Evolutionary conservation across 2,797 vertebrate species (phyloP).

Genomic region (Ceyx erithaca): DNA sequence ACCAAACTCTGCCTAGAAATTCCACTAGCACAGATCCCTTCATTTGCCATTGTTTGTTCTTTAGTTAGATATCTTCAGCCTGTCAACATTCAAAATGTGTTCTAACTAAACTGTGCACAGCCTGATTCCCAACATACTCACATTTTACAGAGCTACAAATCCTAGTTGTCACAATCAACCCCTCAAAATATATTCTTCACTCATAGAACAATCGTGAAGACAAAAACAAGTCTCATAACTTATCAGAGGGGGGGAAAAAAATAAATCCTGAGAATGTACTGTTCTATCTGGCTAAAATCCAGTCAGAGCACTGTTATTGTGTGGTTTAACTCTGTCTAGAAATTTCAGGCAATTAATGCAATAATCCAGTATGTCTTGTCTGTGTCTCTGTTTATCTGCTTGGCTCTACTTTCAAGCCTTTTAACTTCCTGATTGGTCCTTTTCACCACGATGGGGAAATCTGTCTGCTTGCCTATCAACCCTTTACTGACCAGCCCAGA

Average conservation of each 20-base stretch:
- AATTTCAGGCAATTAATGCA: constrained; percentile 7
- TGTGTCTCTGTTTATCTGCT: not conserved
- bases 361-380: not conserved
- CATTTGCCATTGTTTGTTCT: not conserved
- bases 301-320: not conserved
- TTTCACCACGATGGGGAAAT: not conserved
- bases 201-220: not conserved
- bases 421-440: not conserved
- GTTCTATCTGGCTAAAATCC: not conserved
- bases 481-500: not conserved
- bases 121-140: not conserved
- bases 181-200: not conserved
- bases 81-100: not conserved
- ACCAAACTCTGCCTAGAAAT: not conserved
- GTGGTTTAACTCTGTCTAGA: not conserved
- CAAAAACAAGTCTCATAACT: not conserved
- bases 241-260: not conserved
- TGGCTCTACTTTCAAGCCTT: not conserved
- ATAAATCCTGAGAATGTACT: not conserved
- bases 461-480: not conserved
- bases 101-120: not conserved
- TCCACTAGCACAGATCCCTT: not conserved
- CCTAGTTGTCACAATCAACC: not conserved
- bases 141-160: not conserved
- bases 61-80: not conserved